Conservation (phyloP, 2,797 vertebrate genomes). For the Aulostomus chinensis region DNA sequence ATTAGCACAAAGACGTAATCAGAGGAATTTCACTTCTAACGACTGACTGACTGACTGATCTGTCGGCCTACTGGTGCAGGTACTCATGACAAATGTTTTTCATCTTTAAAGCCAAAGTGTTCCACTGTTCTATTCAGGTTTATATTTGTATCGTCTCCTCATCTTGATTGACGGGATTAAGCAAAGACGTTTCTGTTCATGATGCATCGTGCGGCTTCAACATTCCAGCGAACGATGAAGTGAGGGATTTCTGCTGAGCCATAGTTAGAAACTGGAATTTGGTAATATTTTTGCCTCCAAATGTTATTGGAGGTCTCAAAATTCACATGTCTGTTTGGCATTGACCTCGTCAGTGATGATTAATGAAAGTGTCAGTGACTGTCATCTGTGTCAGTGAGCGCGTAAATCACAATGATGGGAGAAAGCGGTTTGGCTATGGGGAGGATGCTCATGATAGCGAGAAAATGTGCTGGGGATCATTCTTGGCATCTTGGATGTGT, state of each 20-base stretch:
- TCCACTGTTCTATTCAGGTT: too few relatives aligned
- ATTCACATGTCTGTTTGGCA: constrained; percentile 13
- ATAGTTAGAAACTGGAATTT: constrained; percentile 18
- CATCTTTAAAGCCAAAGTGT: too few relatives aligned
- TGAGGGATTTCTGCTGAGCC: neutral
- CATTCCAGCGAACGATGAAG: neutral
- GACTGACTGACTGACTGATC: neutral
- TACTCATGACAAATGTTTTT: too few relatives aligned
- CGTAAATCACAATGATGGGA: constrained; percentile 24
- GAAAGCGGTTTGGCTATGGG: neutral
- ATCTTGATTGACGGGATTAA: too few relatives aligned
- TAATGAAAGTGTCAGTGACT: constrained; percentile 22
- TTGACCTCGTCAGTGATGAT: constrained; percentile 22
- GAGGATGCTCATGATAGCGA: constrained; percentile 1
- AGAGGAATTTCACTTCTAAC: neutral
- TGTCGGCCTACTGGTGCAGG: too few relatives aligned
- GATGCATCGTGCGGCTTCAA: neutral
- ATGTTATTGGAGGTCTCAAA: constrained; percentile 9
- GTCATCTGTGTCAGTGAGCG: constrained; percentile 8
- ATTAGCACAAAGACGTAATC: too few relatives aligned
- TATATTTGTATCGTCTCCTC: too few relatives aligned
- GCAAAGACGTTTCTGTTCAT: neutral
- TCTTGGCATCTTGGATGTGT: constrained; percentile 12
- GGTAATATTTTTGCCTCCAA: constrained; percentile 23
- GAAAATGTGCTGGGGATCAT: constrained; percentile 2